Evolutionary conservation across 2,888 invertebrate genomes (phyloP).

Genomic region (Sphaerophoria taeniata): DNA sequence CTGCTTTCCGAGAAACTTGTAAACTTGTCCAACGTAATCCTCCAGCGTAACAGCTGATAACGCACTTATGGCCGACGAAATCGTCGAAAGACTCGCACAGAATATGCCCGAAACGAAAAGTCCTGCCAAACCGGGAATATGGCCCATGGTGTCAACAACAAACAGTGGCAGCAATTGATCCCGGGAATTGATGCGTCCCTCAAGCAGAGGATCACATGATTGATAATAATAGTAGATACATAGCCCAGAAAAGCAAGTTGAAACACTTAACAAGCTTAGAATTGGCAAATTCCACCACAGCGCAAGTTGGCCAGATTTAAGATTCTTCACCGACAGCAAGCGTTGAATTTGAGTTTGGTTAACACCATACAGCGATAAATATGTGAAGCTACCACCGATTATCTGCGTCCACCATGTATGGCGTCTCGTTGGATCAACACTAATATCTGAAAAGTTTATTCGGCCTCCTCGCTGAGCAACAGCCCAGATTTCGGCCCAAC

Average conservation of each 20-base stretch:
- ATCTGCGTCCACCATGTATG: constrained; percentile 92
- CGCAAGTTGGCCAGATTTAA: constrained; percentile 88
- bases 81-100: constrained; percentile 94
- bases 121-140: constrained; percentile 91
- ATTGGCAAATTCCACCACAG: constrained; percentile 93
- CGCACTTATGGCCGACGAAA: constrained; percentile 95
- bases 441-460: constrained; percentile 88
- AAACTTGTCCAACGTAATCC: constrained; percentile 89
- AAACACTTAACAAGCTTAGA: constrained; percentile 88
- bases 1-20: constrained; percentile 79
- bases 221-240: constrained; percentile 93
- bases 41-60: constrained; percentile 94
- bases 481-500: constrained; percentile 88
- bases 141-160: constrained; percentile 89
- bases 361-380: constrained; percentile 92
- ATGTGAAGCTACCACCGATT: constrained; percentile 92
- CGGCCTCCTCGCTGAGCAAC: constrained; percentile 88
- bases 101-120: constrained; percentile 96
- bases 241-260: constrained; percentile 90
- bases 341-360: constrained; percentile 94
- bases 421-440: constrained; percentile 90
- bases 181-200: constrained; percentile 85
- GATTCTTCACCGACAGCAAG: constrained; percentile 87
- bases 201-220: constrained; percentile 90
- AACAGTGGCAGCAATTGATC: constrained; percentile 93